Percentiles rank a stretch among this genome's conserved stretches.
These are phyloP conservation scores for Mormyrops boulengeri DNA, from an alignment of 2,797 vertebrate genomes.

Conservation along the genomic window DNA sequence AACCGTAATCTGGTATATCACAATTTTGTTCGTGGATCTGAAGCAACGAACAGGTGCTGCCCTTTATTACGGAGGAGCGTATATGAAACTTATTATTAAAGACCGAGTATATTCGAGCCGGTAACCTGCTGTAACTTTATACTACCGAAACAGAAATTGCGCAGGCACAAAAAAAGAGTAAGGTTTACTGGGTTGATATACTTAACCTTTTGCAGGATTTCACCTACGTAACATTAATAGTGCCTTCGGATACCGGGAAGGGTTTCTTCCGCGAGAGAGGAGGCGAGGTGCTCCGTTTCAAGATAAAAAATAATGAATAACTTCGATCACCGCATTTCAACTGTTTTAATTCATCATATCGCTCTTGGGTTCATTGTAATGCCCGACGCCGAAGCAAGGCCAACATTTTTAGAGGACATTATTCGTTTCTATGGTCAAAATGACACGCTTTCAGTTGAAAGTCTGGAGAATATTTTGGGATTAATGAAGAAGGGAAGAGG, in stretches of 20 bases:
- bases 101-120: background rate
- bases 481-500: constrained; percentile 43
- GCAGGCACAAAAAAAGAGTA: background rate
- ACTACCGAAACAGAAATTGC: background rate
- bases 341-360: background rate
- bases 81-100: background rate
- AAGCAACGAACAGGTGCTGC: background rate
- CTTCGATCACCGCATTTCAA: background rate
- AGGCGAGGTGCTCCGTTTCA: background rate
- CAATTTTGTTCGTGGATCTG: background rate
- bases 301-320: background rate
- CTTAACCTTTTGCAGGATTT: background rate
- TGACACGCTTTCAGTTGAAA: constrained; percentile 35
- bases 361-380: background rate
- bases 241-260: background rate
- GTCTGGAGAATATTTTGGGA: constrained; percentile 45
- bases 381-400: constrained; percentile 2
- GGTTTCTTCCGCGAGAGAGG: background rate
- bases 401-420: constrained; percentile 41
- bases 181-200: background rate
- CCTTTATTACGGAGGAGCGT: background rate
- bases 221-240: background rate
- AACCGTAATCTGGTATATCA: background rate
- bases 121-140: background rate
- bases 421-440: constrained; percentile 47